These are phyloP conservation scores for Lycaena phlaeas DNA, from an alignment of 2,888 invertebrate genomes.

Conservation along the genomic window DNA sequence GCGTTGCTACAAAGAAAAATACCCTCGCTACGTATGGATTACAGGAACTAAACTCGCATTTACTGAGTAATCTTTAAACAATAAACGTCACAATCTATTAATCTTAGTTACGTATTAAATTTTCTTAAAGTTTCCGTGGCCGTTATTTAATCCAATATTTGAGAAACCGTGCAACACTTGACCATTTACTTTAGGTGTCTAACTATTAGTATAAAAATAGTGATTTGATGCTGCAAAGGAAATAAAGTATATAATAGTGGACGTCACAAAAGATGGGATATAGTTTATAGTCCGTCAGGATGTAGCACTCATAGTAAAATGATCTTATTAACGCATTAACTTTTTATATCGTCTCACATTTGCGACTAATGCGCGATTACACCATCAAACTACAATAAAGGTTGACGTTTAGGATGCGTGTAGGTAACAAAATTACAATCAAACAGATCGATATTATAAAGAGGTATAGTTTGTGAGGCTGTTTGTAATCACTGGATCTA, in stretches of 20 bases:
- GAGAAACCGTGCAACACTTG: not conserved
- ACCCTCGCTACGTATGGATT: too few relatives aligned
- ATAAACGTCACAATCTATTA: too few relatives aligned
- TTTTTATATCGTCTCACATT: constrained; percentile 30
- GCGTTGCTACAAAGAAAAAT: too few relatives aligned
- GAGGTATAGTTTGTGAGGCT: too few relatives aligned
- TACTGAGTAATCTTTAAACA: too few relatives aligned
- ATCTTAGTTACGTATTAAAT: too few relatives aligned
- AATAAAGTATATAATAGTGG: not conserved
- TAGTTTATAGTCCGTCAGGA: constrained; percentile 50
- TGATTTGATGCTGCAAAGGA: not conserved
- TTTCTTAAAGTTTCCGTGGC: too few relatives aligned
- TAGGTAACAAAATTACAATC: too few relatives aligned
- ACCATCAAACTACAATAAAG: constrained; percentile 12
- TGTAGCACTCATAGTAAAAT: constrained; percentile 62
- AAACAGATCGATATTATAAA: too few relatives aligned
- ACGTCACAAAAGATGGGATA: constrained; percentile 22
- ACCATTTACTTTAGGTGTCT: not conserved
- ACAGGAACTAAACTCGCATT: too few relatives aligned
- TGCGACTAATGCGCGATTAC: constrained; percentile 26
- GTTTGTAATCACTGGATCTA: too few relatives aligned
- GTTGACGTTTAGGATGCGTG: too few relatives aligned
- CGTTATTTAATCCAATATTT: not conserved
- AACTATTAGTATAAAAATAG: not conserved
- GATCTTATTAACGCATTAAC: constrained; percentile 53